A percentile compares a stretch with the other conserved stretches of the same genome.
These are phyloP conservation scores for Anseranas semipalmata DNA, from an alignment of 2,113 vertebrate genomes.

Conservation along the genomic window DNA sequence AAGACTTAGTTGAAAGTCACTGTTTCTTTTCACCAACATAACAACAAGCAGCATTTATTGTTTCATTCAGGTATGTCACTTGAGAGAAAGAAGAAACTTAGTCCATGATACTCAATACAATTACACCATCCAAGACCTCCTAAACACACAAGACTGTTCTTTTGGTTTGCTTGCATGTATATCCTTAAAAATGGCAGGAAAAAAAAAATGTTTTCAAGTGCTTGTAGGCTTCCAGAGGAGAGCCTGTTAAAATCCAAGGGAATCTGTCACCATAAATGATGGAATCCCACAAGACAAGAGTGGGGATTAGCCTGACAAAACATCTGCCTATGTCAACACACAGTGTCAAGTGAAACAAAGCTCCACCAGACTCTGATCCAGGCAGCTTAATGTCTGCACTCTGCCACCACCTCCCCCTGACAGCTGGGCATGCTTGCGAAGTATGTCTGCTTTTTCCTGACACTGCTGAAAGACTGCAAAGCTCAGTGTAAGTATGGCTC, in stretches of 20 bases:
- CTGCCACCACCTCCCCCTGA: not conserved
- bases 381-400: not conserved
- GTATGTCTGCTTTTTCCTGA: not conserved
- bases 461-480: not conserved
- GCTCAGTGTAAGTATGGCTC: not conserved
- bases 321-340: not conserved
- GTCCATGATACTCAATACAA: not conserved
- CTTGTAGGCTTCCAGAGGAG: not conserved
- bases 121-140: not conserved
- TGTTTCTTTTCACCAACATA: not conserved
- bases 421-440: not conserved
- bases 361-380: not conserved
- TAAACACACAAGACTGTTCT: not conserved
- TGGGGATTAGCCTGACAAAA: conserved; percentile 40
- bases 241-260: conserved; percentile 30
- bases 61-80: not conserved
- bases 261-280: conserved; percentile 1
- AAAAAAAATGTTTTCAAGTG: not conserved
- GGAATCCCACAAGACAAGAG: conserved; percentile 22
- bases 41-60: not conserved
- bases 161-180: not conserved
- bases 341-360: conserved; percentile 4
- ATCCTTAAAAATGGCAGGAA: not conserved
- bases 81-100: not conserved
- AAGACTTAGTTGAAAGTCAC: not conserved